Base-by-base conservation (phyloP, 2,797 vertebrate species). In the Euthynnus affinis region DNA sequence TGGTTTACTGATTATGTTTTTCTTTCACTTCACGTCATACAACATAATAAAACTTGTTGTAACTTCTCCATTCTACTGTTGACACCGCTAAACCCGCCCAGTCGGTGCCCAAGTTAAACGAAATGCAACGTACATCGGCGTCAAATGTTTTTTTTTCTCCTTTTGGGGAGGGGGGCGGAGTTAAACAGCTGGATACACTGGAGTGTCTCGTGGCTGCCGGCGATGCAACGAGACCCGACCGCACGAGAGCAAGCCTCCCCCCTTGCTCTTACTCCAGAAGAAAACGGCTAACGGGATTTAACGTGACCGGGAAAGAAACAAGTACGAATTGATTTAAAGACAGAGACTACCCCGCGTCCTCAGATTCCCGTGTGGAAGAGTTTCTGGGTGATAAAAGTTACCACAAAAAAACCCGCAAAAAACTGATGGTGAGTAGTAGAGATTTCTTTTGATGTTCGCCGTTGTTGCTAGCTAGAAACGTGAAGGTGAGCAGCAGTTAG, bases 121-220 rank as follows among this genome's bases (percentile, higher is more conserved):
- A 37, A 86, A 70, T 40, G 29, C 2, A 80, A 14, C 78, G 15
- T 2, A 22, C 55, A 0, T 68, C 7, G 15, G 9, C 25, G 52
- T 62, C 46, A 59, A 65, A 79, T 37, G 60, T 69, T 68, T 32
- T 34, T 57, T 55, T 14, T 22, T n/a, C n/a, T n/a, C n/a, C 2
- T 9, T 8, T 1, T 15, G 20, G 5, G 32, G 40, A 22, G 5
- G 78, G 51, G 79, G 93, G 92, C 80, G 93, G 93, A 87, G 92
- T n/a, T 58, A 78, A 87, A 92, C 91, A 92, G 90, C 93, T 92
- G 91, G 89, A 85, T 68, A 37, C 71, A 58, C 18, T 2, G 42
- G 76, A 76, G 55, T 32, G 83, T 84, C 85, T 90, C 82, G 88
- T 90, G 89, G 92, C 82, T 76, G 82, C 40, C 55, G 56, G 42